These are phyloP conservation scores for Caenorhabditis macrosperma DNA, from an alignment of 2,888 invertebrate genomes.

Conservation along the genomic window DNA sequence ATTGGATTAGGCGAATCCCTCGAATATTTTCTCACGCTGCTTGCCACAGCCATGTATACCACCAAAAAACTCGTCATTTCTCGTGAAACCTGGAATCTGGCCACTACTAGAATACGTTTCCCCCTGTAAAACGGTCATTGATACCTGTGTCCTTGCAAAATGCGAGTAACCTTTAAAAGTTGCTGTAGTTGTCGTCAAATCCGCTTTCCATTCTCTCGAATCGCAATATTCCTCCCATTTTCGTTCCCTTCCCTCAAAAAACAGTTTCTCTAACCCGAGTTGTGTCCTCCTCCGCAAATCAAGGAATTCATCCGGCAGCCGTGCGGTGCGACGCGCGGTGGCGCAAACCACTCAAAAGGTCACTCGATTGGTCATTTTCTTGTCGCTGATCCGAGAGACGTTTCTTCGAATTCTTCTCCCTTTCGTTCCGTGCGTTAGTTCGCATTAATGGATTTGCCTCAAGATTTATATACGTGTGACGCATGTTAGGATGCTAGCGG, in stretches of 20 bases:
- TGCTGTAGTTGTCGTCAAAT: background rate
- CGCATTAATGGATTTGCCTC: constrained; percentile 51
- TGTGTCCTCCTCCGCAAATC: background rate
- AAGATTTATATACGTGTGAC: constrained; percentile 51
- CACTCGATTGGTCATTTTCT: constrained; percentile 51
- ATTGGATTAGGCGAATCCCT: background rate
- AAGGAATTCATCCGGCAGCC: constrained; percentile 13
- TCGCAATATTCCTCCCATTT: background rate
- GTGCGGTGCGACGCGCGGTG: constrained; percentile 6
- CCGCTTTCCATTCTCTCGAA: background rate
- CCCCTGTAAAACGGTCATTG: constrained; percentile 12
- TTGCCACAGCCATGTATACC: background rate
- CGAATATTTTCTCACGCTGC: constrained; percentile 1
- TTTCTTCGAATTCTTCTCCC: constrained; percentile 14
- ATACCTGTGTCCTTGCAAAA: background rate
- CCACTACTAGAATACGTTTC: background rate
- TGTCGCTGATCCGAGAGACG: constrained; percentile 46
- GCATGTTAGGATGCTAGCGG: constrained; percentile 16
- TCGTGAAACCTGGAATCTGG: no score
- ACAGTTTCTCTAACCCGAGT: background rate
- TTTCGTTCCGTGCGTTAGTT: constrained; percentile 43
- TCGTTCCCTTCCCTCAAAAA: background rate
- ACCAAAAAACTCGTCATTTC: background rate
- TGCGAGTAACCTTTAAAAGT: constrained; percentile 20
- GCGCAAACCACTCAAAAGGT: constrained; percentile 57